Base-by-base conservation (phyloP, 2,113 vertebrate genomes). In the Pachyramphus minor region DNA sequence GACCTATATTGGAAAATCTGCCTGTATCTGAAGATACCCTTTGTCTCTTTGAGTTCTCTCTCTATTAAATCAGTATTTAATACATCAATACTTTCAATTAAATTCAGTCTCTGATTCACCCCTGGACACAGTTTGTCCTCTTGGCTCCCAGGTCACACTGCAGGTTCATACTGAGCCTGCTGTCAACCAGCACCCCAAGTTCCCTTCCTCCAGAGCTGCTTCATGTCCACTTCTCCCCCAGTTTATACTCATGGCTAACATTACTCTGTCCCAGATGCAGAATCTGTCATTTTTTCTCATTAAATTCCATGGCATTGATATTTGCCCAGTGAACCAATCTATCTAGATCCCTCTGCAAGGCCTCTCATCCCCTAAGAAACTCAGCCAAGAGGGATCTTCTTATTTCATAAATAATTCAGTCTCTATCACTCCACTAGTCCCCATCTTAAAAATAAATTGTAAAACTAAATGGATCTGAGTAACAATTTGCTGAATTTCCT, bases 61-160 rank as follows among this genome's bases (percentile, higher is more conserved):
- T 89, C n/a, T 45, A 7, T 25, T 17, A 30, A 39, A 25, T n/a
- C 10, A 19, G 31, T 59, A 9, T 67, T 82, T 74, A 17, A 13
- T 5, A 22, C 8, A 22, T 37, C 19, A 67, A 4, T 53, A 50
- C 5, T 39, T 6, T 47, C 9, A 64, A 16, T 68, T 3, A 47
- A 77, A 47, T 87, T 69, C 35, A 60, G 14, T 13, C 1, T 23
- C 3, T 30, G 18, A 39, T 37, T 20, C 4, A 7, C 6, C 8
- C 5, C 11, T 21, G 49, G 3, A 31, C 20, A 9, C 0, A 0
- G 7, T 63, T 80, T 89, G 7, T 12, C 11, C 5, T 41, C 3
- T n/a, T 45, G 30, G 1, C 12, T 60, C 3, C 12, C 44, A 45
- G 28, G 8, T 10, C 12, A 59, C 4, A 2, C 12, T 45, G 23